phyloP scores from a whole-genome alignment of 2,888 invertebrate species.

The Drosophila nr. medialis region DNA sequence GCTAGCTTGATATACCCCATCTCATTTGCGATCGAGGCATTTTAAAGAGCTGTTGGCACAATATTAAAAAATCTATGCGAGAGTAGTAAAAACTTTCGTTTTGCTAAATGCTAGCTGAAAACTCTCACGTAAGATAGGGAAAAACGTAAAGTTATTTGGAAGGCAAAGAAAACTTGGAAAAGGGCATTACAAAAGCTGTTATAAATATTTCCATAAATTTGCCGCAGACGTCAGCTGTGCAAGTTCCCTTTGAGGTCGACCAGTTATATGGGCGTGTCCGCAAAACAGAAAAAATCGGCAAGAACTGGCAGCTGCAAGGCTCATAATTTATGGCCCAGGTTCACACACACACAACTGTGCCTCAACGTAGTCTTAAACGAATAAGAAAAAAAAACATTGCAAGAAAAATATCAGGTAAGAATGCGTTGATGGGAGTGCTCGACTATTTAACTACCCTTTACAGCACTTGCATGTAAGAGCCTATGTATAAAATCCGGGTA shows the following conservation, averaged over 20 bases:
- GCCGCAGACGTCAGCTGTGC: slow-evolving; percentile 26
- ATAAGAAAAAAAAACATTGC: slow-evolving; percentile 14
- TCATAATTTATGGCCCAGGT: slow-evolving; percentile 65
- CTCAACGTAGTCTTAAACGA: slow-evolving; percentile 28
- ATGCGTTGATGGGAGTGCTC: not conserved
- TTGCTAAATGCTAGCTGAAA: slow-evolving; percentile 29
- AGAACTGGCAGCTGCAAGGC: slow-evolving; percentile 63
- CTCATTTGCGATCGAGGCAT: not conserved
- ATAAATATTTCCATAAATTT: slow-evolving; percentile 61
- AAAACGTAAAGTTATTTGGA: slow-evolving; percentile 12
- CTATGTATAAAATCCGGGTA: not conserved
- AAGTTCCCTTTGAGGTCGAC: slow-evolving; percentile 37
- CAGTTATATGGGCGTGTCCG: slow-evolving; percentile 43
- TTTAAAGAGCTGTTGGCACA: slow-evolving; percentile 8
- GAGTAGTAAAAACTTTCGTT: slow-evolving; percentile 53
- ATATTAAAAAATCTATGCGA: slow-evolving; percentile 10
- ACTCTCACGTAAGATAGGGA: slow-evolving; percentile 33
- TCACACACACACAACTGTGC: slow-evolving; percentile 29
- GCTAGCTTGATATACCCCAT: not conserved
- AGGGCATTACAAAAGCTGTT: slow-evolving; percentile 53
- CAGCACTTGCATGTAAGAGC: not conserved
- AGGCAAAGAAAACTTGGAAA: slow-evolving; percentile 34
- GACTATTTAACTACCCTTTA: slow-evolving; percentile 3
- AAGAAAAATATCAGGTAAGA: slow-evolving; percentile 6
- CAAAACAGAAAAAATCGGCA: slow-evolving; percentile 28